Base-by-base conservation (phyloP, 1,140 invertebrate genomes). In the Drosophila virilis region DNA sequence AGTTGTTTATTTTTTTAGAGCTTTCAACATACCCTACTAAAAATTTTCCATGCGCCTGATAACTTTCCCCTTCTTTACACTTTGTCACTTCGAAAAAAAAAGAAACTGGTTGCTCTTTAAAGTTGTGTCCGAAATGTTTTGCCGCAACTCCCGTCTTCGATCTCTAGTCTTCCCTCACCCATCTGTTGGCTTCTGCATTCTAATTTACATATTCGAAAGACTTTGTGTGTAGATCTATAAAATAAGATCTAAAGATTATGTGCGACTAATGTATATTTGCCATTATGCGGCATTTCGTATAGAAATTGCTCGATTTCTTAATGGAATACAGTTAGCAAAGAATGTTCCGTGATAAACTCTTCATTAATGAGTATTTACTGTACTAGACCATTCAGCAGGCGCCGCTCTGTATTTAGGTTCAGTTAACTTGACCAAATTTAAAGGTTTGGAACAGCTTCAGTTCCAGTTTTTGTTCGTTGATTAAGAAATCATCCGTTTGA, bases 11-110 rank as follows among this genome's bases (percentile, higher is more conserved):
- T 17, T 48, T 33, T n/a, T n/a, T n/a, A n/a, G n/a, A 15, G 43
- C 42, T 74, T 45, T 67, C 57, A 84, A 61, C 74, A 70, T 75
- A 82, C 79, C 80, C 66, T 82, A 78, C 62, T 37, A 67, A 58
- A 42, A 42, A 42, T 51, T 80, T 64, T 50, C 22, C 35, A 17
- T 12, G 40, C 48, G 15, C 33, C 15, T 13, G 37, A 46, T 32
- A 85, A 88, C 82, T 85, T 85, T 85, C 82, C 78, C 85, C 82
- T 85, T 88, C 78, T 48, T 48, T 61, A 35, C 37, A n/a, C 4
- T 28, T 67, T 67, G 66, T 72, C 82, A 86, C 74, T 9, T 8
- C 10, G 8, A n/a, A 74, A 74, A 37, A 64, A 2, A 32, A 15
- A 9, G 1, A 42, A 54, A 65, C 33, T 6, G 54, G 10, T 28